Evolutionary conservation across 2,888 invertebrate species (phyloP).

Genomic region (Syrista parreyssii): DNA sequence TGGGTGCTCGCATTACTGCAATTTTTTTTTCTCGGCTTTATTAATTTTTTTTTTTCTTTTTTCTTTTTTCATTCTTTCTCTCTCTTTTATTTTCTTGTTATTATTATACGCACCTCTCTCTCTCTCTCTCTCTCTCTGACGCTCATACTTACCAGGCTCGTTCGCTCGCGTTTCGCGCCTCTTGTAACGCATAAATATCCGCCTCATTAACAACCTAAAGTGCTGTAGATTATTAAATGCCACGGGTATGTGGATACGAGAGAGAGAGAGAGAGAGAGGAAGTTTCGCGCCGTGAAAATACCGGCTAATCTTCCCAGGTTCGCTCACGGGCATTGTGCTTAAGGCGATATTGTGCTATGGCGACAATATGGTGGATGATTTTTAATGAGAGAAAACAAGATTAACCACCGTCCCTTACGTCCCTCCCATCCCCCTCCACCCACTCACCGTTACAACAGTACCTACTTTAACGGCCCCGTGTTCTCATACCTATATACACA

Average conservation of each 20-base stretch:
- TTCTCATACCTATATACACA: no score
- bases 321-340: slow-evolving; percentile 45
- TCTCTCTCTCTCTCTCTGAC: not conserved
- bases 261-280: not conserved
- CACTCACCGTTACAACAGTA: no score
- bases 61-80: slow-evolving; percentile 28
- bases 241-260: not conserved
- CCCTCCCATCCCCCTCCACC: no score
- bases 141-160: no score
- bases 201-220: slow-evolving; percentile 40
- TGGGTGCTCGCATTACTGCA: no score
- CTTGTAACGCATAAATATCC: slow-evolving; percentile 13
- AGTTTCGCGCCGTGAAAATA: slow-evolving; percentile 34
- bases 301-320: slow-evolving; percentile 50
- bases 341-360: slow-evolving; percentile 33
- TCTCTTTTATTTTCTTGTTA: slow-evolving; percentile 31
- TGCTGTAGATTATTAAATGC: slow-evolving; percentile 9
- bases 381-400: slow-evolving; percentile 35
- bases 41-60: slow-evolving; percentile 32
- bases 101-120: slow-evolving; percentile 14
- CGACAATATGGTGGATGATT: slow-evolving; percentile 51
- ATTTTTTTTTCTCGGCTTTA: no score
- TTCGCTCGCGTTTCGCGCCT: no score
- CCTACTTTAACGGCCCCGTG: no score
- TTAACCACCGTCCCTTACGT: no score